phyloP scores from a whole-genome alignment of 2,888 invertebrate genomes.

The Monopis laevigella region DNA sequence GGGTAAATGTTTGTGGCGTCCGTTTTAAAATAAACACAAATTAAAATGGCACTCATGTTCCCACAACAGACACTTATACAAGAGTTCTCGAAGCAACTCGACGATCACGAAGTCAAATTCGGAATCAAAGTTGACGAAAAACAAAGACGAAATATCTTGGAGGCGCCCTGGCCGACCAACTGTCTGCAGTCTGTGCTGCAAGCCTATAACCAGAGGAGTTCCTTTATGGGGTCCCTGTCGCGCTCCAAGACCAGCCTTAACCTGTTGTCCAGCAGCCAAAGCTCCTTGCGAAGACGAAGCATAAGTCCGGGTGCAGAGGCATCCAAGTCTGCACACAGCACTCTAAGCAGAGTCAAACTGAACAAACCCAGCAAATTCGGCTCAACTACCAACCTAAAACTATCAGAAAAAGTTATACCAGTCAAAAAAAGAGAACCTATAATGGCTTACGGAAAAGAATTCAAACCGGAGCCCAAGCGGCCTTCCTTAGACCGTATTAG shows the following conservation, averaged over 20 bases:
- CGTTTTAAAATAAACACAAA: conserved; percentile 22
- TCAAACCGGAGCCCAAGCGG: background rate
- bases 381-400: conserved; percentile 47
- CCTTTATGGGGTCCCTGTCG: conserved; percentile 63
- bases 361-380: conserved; percentile 41
- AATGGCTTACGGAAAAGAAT: conserved; percentile 40
- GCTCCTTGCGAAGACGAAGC: conserved; percentile 39
- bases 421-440: conserved; percentile 47
- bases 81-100: conserved; percentile 45
- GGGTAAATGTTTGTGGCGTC: conserved; percentile 30
- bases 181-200: conserved; percentile 48
- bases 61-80: conserved; percentile 41
- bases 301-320: conserved; percentile 41
- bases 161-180: conserved; percentile 54
- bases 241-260: conserved; percentile 66
- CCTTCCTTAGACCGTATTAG: no score
- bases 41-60: conserved; percentile 23
- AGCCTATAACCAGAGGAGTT: conserved; percentile 45
- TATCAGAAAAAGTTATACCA: conserved; percentile 53
- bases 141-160: conserved; percentile 34
- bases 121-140: conserved; percentile 44
- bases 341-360: conserved; percentile 37
- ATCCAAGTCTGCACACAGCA: conserved; percentile 31
- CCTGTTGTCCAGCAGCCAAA: conserved; percentile 36
- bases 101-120: conserved; percentile 56